Conservation (phyloP, 2,888 invertebrate genomes). For the Eupithecia subumbrata region DNA sequence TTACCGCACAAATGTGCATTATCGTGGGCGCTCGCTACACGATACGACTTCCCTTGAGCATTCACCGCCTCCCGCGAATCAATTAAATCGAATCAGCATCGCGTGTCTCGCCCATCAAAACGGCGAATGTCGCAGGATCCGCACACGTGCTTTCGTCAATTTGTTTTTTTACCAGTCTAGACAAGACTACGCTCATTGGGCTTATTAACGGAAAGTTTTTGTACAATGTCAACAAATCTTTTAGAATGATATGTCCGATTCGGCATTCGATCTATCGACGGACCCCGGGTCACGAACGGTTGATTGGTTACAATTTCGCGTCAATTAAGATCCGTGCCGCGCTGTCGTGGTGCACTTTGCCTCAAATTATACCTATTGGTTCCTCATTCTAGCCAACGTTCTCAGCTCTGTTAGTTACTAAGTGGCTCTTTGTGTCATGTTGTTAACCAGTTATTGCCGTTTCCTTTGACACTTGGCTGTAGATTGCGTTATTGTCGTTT, state of each 20-base stretch:
- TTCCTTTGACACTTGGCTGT: conserved; percentile 17
- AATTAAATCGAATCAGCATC: conserved; percentile 68
- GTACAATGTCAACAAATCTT: conserved; percentile 15
- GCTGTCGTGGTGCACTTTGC: conserved; percentile 62
- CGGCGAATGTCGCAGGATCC: conserved; percentile 45
- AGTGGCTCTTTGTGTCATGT: conserved; percentile 42
- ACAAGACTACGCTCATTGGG: conserved; percentile 20
- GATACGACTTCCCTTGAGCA: conserved; percentile 54
- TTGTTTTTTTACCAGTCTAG: conserved; percentile 44
- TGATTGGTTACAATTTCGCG: conserved; percentile 80
- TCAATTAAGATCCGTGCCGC: conserved; percentile 68
- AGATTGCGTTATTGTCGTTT: conserved; percentile 8
- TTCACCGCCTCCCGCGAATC: conserved; percentile 59
- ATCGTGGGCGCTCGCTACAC: conserved; percentile 58
- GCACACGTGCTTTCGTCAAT: conserved; percentile 49
- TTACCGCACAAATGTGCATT: conserved; percentile 32
- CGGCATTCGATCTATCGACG: conserved; percentile 57
- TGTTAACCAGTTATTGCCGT: conserved; percentile 44
- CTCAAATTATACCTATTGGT: conserved; percentile 77
- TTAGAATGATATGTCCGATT: conserved; percentile 38
- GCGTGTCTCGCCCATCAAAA: conserved; percentile 60
- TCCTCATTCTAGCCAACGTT: conserved; percentile 67
- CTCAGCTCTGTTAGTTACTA: conserved; percentile 44
- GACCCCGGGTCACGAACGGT: conserved; percentile 58
- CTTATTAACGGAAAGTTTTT: conserved; percentile 29